These are phyloP conservation scores for Synergus umbraculus DNA, from an alignment of 2,888 invertebrate genomes.

Conservation along the genomic window DNA sequence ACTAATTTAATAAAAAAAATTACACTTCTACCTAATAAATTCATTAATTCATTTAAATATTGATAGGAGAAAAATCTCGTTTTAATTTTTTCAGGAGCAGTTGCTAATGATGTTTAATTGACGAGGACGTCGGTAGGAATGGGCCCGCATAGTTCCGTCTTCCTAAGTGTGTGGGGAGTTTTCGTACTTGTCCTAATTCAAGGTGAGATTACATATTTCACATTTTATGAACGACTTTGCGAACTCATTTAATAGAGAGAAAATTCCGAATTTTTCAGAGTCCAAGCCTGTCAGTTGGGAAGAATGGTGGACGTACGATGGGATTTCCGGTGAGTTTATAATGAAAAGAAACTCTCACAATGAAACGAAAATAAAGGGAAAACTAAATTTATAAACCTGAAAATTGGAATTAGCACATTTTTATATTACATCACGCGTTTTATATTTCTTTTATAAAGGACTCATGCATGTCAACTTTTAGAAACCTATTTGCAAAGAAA, in stretches of 20 bases:
- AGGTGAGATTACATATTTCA: slow-evolving; percentile 63
- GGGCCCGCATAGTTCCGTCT: slow-evolving; percentile 74
- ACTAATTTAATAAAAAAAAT: too few relatives aligned
- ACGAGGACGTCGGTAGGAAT: slow-evolving; percentile 72
- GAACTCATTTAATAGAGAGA: background rate
- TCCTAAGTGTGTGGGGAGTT: slow-evolving; percentile 75
- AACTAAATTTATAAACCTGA: background rate
- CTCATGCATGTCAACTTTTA: too few relatives aligned
- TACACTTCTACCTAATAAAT: too few relatives aligned
- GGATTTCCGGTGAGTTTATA: slow-evolving; percentile 89
- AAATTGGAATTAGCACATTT: background rate
- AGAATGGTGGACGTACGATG: slow-evolving; percentile 98
- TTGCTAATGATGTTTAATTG: slow-evolving; percentile 73
- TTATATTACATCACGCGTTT: too few relatives aligned
- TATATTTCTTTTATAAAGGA: too few relatives aligned
- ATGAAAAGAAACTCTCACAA: background rate
- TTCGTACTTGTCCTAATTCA: slow-evolving; percentile 74
- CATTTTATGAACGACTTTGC: background rate
- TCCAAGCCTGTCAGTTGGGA: slow-evolving; percentile 91
- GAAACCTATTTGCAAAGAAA: too few relatives aligned
- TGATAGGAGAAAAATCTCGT: too few relatives aligned
- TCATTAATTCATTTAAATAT: too few relatives aligned
- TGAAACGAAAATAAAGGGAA: background rate
- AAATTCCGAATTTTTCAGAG: slow-evolving; percentile 79
- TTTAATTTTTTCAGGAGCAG: slow-evolving; percentile 61